A percentile compares a stretch with the other conserved stretches of the same genome.
phyloP scores from a whole-genome alignment of 2,113 vertebrate species.

The Sylvilagus bachmani region DNA sequence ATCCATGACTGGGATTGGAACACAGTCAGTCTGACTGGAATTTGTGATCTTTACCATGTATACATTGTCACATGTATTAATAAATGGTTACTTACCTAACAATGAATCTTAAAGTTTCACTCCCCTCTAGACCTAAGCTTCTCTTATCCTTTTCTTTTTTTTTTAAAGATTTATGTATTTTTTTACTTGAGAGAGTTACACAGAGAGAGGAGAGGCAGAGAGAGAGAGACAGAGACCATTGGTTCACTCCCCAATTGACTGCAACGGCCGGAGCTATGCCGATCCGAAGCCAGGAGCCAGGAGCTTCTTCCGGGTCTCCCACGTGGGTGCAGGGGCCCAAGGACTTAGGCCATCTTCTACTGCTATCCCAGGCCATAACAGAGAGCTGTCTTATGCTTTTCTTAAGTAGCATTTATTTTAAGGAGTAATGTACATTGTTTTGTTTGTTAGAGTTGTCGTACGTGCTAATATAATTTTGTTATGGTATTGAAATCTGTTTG shows the following conservation, averaged over 20 bases:
- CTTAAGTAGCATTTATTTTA: constrained; percentile 33
- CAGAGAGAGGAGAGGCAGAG: too few species aligned
- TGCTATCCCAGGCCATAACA: too few species aligned
- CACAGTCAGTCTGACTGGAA: background rate
- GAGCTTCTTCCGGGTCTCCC: too few species aligned
- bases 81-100: background rate
- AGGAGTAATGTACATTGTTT: background rate
- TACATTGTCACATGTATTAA: background rate
- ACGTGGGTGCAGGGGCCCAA: too few species aligned
- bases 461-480: constrained; percentile 47
- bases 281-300: too few species aligned
- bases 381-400: background rate
- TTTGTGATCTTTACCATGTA: background rate
- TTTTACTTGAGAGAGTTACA: too few species aligned
- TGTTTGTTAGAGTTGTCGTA: constrained; percentile 62
- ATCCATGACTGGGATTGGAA: constrained; percentile 2
- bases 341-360: too few species aligned
- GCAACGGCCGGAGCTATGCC: too few species aligned
- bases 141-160: background rate
- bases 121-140: background rate
- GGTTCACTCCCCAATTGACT: too few species aligned
- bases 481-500: background rate
- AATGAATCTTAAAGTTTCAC: background rate
- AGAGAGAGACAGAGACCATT: too few species aligned
- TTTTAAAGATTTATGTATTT: too few species aligned